Percentiles rank a stretch among this genome's conserved stretches.
These are phyloP conservation scores for Peromyscus attwateri DNA, from an alignment of 2,797 vertebrate species.

Conservation along the genomic window DNA sequence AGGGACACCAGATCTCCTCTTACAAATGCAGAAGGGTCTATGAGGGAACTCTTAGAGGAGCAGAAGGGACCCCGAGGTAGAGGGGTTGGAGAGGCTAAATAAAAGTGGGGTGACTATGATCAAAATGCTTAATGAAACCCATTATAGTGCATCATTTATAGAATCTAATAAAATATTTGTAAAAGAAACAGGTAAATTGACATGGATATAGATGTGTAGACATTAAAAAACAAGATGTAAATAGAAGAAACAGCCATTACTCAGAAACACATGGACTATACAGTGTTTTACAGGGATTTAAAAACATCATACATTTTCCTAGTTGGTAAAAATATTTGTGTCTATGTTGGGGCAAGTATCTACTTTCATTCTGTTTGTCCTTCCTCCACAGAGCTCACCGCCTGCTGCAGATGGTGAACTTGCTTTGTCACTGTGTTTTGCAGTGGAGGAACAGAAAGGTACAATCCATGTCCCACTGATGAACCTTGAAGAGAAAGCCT, in stretches of 20 bases:
- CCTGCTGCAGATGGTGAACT: neutral
- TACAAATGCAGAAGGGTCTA: neutral
- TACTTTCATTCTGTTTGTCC: neutral
- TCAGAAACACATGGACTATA: neutral
- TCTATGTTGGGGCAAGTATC: neutral
- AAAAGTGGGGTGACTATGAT: neutral
- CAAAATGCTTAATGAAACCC: neutral
- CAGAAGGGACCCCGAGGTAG: no score
- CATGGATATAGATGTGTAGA: neutral
- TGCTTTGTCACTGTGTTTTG: neutral
- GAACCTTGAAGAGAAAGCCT: neutral
- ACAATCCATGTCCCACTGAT: neutral
- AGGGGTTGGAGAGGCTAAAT: neutral
- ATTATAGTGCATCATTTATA: neutral
- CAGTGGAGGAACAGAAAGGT: neutral
- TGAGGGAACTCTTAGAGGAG: neutral
- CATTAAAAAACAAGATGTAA: neutral
- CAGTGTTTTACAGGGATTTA: neutral
- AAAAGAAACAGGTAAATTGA: slow-evolving; percentile 13
- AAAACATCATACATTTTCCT: slow-evolving; percentile 20
- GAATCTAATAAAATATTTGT: neutral
- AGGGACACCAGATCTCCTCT: neutral
- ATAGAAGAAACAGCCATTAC: neutral
- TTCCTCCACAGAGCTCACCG: neutral
- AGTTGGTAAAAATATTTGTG: neutral